Evolutionary conservation across 1,140 invertebrate genomes (phyloP), one percentile per base, ranked within the genome.

Genomic region (Neodiprion fabricii): DNA sequence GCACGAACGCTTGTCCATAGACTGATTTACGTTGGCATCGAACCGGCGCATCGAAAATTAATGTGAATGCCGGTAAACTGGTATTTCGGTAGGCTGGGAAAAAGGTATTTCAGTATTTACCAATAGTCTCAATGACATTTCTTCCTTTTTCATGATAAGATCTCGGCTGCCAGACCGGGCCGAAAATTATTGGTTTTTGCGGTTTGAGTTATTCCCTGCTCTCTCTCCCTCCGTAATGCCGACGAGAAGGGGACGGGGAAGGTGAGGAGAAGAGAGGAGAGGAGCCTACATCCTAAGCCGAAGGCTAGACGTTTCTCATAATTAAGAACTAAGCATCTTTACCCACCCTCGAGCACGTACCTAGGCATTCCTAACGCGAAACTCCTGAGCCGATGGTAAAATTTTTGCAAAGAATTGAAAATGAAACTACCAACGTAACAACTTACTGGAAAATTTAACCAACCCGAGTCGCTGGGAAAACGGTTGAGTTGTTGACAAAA

Each of bases 151-250:
- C 48, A 65, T 77, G 83, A 85, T 85, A 83, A 85, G 81, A 83
- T 85, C 74, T 77, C 79, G 28, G 28, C 28, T 79, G 72, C 71
- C 77, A 79, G 74, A 77, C 78, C 78, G 74, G 61, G 73, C 72
- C 72, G 75, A 82, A 85, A 85, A 84, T 85, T 84, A 84, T 85
- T 84, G 83, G 83, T 83, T 83, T 84, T 84, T 80, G 82, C 80
- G 74, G 77, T 85, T 84, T 84, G 83, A 85, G 82, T 85, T 84
- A 84, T 84, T 83, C 81, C 80, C 77, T 78, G 76, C 70, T 80
- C 72, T 61, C 53, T 9, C 53, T 61, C 53, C 11, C 53, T 61
- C 53, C 2, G 28, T 9, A 72, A 74, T 78, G 69, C 70, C 47
- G 23, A 23, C 10, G 28, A 40, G 28, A 40, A 40, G 5, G 28